Conservation (phyloP, 1,140 invertebrate species). For the Lepeophtheirus salmonis region DNA sequence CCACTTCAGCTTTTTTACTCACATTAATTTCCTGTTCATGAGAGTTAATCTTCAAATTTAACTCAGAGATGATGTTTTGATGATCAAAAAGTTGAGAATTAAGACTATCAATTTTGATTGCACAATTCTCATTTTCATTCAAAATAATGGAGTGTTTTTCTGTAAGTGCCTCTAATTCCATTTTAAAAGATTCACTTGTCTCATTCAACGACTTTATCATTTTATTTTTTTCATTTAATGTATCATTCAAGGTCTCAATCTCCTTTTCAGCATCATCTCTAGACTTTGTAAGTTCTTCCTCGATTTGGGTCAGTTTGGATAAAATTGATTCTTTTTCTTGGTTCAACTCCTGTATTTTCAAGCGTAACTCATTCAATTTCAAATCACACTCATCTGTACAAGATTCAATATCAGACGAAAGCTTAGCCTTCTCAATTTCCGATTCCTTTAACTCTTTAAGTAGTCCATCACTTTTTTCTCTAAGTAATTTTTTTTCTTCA, state of each 20-base stretch:
- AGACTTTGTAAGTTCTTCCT: not conserved
- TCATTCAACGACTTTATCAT: not conserved
- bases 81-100: not conserved
- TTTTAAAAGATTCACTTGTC: too few species aligned
- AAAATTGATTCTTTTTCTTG: not conserved
- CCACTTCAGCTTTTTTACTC: not conserved
- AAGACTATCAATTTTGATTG: not conserved
- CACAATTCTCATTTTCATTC: too few species aligned
- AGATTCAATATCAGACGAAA: not conserved
- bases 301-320: not conserved
- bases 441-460: not conserved
- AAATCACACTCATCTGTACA: too few species aligned
- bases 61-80: not conserved
- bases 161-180: not conserved
- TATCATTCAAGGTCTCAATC: not conserved
- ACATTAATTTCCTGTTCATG: not conserved
- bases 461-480: not conserved
- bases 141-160: too few species aligned
- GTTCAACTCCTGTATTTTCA: not conserved
- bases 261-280: not conserved
- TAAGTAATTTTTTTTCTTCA: not conserved
- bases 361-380: not conserved
- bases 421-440: not conserved
- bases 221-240: not conserved
- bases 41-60: not conserved